These are phyloP conservation scores for Syngnathoides biaculeatus DNA, from an alignment of 2,113 vertebrate genomes.

Conservation along the genomic window DNA sequence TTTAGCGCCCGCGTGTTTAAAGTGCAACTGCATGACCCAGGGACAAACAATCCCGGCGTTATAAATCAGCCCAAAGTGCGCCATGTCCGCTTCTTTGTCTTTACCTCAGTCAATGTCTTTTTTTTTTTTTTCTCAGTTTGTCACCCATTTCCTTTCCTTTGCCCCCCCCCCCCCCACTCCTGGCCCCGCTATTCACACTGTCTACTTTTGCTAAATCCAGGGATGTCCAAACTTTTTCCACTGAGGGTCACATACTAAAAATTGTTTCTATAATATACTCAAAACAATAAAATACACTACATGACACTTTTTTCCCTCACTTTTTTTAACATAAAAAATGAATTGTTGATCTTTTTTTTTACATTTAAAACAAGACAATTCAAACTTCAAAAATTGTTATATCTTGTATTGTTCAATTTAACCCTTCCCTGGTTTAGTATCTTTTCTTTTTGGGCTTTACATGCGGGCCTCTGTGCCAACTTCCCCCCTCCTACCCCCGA, in stretches of 20 bases:
- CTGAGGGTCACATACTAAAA: background rate
- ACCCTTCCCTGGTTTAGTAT: slow-evolving; percentile 34
- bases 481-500: background rate
- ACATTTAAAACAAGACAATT: background rate
- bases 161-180: slow-evolving; percentile 19
- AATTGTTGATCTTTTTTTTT: background rate
- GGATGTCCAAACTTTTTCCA: background rate
- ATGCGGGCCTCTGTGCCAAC: background rate
- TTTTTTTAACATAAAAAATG: too few relatives aligned
- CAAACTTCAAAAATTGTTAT: background rate
- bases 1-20: slow-evolving; percentile 58
- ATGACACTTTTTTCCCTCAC: too few relatives aligned
- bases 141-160: slow-evolving; percentile 55
- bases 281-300: background rate
- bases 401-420: background rate
- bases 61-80: slow-evolving; percentile 8
- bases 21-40: slow-evolving; percentile 9
- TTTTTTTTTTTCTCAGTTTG: slow-evolving; percentile 50
- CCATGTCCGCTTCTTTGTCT: slow-evolving; percentile 55
- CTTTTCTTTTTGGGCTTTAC: slow-evolving; percentile 46
- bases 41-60: slow-evolving; percentile 57
- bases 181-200: slow-evolving; percentile 13
- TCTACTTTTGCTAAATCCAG: slow-evolving; percentile 47
- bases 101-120: slow-evolving; percentile 16
- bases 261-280: background rate